Conservation (phyloP, 1,140 invertebrate genomes). For the Lepidotrigona ventralis region DNA sequence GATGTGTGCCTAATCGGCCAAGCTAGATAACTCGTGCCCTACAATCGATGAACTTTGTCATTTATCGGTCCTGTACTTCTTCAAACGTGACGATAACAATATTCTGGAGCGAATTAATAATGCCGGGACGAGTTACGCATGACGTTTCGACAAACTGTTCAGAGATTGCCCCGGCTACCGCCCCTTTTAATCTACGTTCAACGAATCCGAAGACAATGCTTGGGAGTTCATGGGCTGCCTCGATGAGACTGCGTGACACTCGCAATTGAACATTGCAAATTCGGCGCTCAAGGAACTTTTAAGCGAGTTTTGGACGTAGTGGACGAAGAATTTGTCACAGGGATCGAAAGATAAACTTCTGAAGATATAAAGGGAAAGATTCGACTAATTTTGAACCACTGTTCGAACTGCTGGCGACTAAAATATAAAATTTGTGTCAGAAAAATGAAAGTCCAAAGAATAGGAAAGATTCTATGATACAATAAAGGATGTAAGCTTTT, state of each 20-base stretch:
- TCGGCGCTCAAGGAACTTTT: too few species aligned
- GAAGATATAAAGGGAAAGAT: too few species aligned
- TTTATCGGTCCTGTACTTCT: slow-evolving; percentile 54
- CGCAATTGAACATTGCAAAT: neutral
- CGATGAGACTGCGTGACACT: neutral
- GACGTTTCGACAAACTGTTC: slow-evolving; percentile 35
- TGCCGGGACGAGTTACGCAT: slow-evolving; percentile 16
- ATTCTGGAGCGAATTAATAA: slow-evolving; percentile 44
- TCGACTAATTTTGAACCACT: too few species aligned
- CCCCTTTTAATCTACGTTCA: slow-evolving; percentile 32
- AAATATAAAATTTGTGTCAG: too few species aligned
- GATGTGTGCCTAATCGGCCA: slow-evolving; percentile 45
- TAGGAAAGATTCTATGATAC: too few species aligned
- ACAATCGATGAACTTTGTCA: slow-evolving; percentile 64
- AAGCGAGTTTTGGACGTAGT: too few species aligned
- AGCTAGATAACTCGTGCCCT: slow-evolving; percentile 56
- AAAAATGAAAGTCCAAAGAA: too few species aligned
- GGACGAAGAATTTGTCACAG: too few species aligned
- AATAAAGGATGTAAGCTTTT: too few species aligned
- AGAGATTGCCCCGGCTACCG: slow-evolving; percentile 16
- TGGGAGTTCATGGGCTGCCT: slow-evolving; percentile 22
- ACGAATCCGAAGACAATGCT: slow-evolving; percentile 2
- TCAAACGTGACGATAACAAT: slow-evolving; percentile 52
- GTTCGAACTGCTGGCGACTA: too few species aligned
- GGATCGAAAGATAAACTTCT: too few species aligned